Conservation (phyloP, 2,797 vertebrate species). For the Simalia tracyae region DNA sequence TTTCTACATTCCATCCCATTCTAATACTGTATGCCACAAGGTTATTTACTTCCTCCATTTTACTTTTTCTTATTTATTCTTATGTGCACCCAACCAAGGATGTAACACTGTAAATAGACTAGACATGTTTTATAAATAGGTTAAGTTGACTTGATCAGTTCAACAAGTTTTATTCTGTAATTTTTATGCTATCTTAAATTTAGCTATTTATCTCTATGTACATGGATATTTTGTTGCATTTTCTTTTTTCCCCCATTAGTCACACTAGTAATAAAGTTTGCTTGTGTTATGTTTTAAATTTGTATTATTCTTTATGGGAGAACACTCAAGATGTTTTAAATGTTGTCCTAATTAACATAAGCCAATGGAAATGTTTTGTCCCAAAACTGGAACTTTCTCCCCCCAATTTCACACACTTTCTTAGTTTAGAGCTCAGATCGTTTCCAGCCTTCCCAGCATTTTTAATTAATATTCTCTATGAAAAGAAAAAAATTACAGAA, state of each 20-base stretch:
- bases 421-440: not conserved
- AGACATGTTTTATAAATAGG: not conserved
- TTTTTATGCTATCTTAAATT: not conserved
- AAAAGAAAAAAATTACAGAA: not conserved
- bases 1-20: not conserved
- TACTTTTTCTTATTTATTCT: not conserved
- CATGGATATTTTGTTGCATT: not conserved
- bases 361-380: not conserved
- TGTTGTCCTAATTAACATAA: not conserved
- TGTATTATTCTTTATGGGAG: not conserved
- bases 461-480: not conserved
- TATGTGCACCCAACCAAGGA: not conserved
- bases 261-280: not conserved
- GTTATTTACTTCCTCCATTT: not conserved
- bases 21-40: not conserved
- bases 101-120: not conserved
- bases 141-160: not conserved
- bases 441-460: not conserved
- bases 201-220: not conserved
- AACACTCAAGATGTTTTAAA: not conserved
- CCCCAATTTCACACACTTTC: not conserved
- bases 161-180: not conserved
- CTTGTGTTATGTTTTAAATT: not conserved
- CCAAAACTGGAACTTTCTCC: not conserved
- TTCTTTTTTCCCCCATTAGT: not conserved